phyloP scores from a whole-genome alignment of 2,113 vertebrate genomes.

The Ornithorhynchus anatinus region DNA sequence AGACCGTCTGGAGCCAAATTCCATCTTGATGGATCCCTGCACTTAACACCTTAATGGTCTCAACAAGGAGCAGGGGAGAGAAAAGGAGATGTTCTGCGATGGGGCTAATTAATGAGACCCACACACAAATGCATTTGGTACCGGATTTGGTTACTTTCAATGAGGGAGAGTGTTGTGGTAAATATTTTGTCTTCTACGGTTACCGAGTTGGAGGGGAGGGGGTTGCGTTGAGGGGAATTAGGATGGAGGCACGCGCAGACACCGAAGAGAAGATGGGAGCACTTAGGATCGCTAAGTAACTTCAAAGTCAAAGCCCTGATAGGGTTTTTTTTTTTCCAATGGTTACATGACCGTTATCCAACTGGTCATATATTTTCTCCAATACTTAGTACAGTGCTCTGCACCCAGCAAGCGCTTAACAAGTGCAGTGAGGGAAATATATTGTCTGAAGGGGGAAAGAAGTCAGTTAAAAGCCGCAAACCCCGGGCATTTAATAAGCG shows the following conservation, averaged over 20 bases:
- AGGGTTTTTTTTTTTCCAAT: no score
- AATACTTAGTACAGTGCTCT: no score
- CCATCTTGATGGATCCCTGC: constrained; percentile 66
- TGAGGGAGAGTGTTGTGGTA: constrained; percentile 75
- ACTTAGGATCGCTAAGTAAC: no score
- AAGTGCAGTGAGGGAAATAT: no score
- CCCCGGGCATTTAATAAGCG: no score
- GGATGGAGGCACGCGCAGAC: constrained; percentile 53
- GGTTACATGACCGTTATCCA: no score
- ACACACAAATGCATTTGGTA: constrained; percentile 74
- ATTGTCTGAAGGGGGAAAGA: no score
- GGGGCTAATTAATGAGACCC: constrained; percentile 72
- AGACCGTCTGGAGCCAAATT: constrained; percentile 82
- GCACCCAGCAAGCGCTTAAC: no score
- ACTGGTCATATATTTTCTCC: no score
- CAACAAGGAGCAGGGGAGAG: constrained; percentile 30
- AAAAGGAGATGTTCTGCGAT: constrained; percentile 64
- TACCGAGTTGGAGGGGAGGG: constrained; percentile 58
- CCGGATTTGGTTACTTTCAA: constrained; percentile 76
- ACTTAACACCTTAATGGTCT: constrained; percentile 80
- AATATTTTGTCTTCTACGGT: constrained; percentile 72
- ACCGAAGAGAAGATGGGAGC: constrained; percentile 30
- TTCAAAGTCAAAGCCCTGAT: no score
- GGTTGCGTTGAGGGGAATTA: constrained; percentile 49
- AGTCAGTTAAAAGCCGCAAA: no score